Evolutionary conservation across 2,797 vertebrate species (phyloP).

Genomic region (Sebastes dallii): DNA sequence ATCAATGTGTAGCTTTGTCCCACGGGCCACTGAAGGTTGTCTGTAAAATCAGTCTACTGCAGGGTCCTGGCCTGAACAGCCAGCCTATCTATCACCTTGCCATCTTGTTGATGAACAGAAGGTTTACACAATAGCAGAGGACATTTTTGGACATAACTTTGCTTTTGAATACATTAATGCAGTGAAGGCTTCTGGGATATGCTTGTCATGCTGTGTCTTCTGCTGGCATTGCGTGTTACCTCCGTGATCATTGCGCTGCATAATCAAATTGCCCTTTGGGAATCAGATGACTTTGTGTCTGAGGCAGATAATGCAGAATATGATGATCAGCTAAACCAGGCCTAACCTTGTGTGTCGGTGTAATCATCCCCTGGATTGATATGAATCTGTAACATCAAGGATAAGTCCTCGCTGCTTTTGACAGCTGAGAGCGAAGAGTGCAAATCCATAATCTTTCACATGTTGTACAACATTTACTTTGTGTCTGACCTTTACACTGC

Average conservation of each 20-base stretch:
- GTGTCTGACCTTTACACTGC: conserved; percentile 61
- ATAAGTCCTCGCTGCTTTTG: conserved; percentile 31
- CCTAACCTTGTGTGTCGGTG: conserved; percentile 61
- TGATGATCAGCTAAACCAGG: conserved; percentile 64
- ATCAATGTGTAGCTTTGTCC: conserved; percentile 72
- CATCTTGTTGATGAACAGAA: conserved; percentile 28
- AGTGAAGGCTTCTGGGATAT: not conserved
- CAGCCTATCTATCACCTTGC: conserved; percentile 44
- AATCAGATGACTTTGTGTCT: conserved; percentile 71
- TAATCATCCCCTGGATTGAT: conserved; percentile 62
- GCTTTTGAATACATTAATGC: conserved; percentile 14
- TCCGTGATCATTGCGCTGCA: conserved; percentile 41
- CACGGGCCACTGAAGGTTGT: conserved; percentile 68
- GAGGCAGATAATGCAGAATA: conserved; percentile 61
- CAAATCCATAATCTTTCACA: conserved; percentile 47
- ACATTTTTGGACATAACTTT: not conserved
- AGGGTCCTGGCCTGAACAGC: conserved; percentile 23
- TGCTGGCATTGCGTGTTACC: conserved; percentile 18
- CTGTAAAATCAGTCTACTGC: conserved; percentile 55
- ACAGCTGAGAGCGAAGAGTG: conserved; percentile 40
- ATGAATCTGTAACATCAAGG: conserved; percentile 61
- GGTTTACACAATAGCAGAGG: conserved; percentile 1
- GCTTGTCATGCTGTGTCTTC: conserved; percentile 31
- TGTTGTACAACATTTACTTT: conserved; percentile 62
- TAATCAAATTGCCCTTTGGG: conserved; percentile 66